Conservation (phyloP, 1,140 invertebrate genomes). For the Dendrolimus kikuchii region DNA sequence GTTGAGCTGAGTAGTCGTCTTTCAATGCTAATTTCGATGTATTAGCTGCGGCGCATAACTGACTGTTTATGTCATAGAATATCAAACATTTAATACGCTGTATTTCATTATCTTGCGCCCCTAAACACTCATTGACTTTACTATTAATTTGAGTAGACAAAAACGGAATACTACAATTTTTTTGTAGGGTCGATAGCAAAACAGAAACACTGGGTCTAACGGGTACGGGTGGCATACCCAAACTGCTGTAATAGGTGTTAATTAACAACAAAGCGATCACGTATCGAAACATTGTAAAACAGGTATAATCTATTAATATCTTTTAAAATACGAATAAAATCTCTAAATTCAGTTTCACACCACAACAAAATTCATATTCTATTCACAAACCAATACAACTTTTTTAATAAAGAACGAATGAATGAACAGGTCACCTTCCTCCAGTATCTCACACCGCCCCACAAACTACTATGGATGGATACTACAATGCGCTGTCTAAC, state of each 20-base stretch:
- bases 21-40: conserved; percentile 22
- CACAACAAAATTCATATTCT: too few species aligned
- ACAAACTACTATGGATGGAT: too few species aligned
- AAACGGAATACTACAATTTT: conserved; percentile 38
- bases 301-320: background rate
- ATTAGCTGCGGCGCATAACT: conserved; percentile 32
- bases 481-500: too few species aligned
- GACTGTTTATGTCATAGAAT: conserved; percentile 52
- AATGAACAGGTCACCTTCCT: too few species aligned
- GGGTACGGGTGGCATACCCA: conserved; percentile 24
- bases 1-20: conserved; percentile 26
- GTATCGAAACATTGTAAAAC: conserved; percentile 33
- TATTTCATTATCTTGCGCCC: conserved; percentile 16
- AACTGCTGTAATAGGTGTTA: conserved; percentile 34
- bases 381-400: too few species aligned
- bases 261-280: conserved; percentile 35
- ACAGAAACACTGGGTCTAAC: conserved; percentile 15
- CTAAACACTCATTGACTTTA: conserved; percentile 31
- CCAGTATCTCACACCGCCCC: too few species aligned
- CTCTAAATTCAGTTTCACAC: too few species aligned
- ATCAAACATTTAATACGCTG: conserved; percentile 41
- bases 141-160: conserved; percentile 28
- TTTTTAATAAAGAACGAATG: too few species aligned
- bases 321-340: too few species aligned
- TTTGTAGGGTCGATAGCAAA: conserved; percentile 28